Evolutionary conservation across 2,888 invertebrate species (phyloP).

Genomic region (Drosophila pseudotalamancana): DNA sequence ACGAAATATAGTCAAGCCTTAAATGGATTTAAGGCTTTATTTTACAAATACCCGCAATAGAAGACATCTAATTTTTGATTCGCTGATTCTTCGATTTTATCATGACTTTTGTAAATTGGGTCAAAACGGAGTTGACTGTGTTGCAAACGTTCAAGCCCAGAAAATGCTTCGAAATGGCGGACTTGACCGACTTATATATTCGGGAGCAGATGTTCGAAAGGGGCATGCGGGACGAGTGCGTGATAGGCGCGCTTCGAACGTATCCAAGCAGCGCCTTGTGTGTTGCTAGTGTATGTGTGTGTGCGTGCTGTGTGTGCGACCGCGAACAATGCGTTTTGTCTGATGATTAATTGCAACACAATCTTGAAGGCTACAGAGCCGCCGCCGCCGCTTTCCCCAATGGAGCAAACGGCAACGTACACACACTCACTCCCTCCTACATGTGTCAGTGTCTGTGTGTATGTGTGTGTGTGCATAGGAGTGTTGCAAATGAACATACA

Average conservation of each 20-base stretch:
- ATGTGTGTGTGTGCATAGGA: not conserved
- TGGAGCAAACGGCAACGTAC: conserved; percentile 18
- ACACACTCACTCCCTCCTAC: not conserved
- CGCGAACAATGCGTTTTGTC: conserved; percentile 75
- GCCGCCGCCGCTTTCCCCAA: conserved; percentile 67
- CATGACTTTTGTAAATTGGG: conserved; percentile 31
- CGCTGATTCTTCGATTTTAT: not conserved
- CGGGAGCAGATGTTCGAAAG: conserved; percentile 51
- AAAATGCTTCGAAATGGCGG: conserved; percentile 40
- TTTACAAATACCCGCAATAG: too few relatives aligned
- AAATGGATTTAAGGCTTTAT: too few relatives aligned
- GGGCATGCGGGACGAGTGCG: conserved; percentile 33
- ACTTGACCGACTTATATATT: conserved; percentile 70
- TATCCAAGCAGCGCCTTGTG: conserved; percentile 17
- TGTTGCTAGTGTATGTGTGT: not conserved
- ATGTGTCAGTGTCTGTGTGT: too few relatives aligned
- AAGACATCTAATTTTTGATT: not conserved
- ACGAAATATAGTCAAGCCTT: too few relatives aligned
- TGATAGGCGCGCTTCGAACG: conserved; percentile 32
- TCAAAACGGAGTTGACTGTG: conserved; percentile 16
- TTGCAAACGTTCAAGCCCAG: conserved; percentile 6
- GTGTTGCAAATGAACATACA: conserved; percentile 11
- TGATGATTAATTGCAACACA: conserved; percentile 76
- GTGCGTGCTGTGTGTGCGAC: conserved; percentile 10
- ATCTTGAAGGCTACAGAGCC: conserved; percentile 69